phyloP scores from a whole-genome alignment of 2,888 invertebrate genomes.

The Iphiclides podalirius region DNA sequence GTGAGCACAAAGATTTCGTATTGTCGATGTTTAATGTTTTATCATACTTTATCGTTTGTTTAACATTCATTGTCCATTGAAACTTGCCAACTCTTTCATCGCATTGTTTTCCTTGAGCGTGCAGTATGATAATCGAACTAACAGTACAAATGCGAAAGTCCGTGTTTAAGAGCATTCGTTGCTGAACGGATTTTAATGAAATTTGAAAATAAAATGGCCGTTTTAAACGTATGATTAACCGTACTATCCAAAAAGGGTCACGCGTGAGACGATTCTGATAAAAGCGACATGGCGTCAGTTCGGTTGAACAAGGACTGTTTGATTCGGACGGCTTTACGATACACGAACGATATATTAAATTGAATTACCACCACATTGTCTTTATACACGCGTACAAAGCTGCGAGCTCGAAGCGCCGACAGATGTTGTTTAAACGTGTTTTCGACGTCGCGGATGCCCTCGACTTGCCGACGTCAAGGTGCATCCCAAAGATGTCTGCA shows the following conservation, averaged over 20 bases:
- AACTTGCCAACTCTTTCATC: neutral
- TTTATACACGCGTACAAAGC: too few species aligned
- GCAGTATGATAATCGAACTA: neutral
- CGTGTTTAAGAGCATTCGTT: neutral
- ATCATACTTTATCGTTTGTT: neutral
- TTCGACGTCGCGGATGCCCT: conserved; percentile 13
- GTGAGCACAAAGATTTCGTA: too few species aligned
- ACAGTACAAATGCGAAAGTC: neutral
- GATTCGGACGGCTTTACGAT: too few species aligned
- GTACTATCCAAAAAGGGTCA: too few species aligned
- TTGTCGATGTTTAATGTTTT: too few species aligned
- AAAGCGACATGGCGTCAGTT: too few species aligned
- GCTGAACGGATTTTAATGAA: neutral
- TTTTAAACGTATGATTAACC: too few species aligned
- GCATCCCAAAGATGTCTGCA: conserved; percentile 10
- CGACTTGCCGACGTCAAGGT: conserved; percentile 15
- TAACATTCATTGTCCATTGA: neutral
- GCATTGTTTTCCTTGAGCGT: neutral
- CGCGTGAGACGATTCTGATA: too few species aligned
- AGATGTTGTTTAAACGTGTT: conserved; percentile 24
- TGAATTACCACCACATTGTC: too few species aligned
- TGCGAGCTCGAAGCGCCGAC: neutral
- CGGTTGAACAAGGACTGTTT: too few species aligned
- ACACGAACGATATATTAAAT: too few species aligned
- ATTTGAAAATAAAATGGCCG: too few species aligned